Evolutionary conservation across 2,113 vertebrate genomes (phyloP), one percentile per base, ranked within the genome.

Genomic region (Lagopus muta): DNA sequence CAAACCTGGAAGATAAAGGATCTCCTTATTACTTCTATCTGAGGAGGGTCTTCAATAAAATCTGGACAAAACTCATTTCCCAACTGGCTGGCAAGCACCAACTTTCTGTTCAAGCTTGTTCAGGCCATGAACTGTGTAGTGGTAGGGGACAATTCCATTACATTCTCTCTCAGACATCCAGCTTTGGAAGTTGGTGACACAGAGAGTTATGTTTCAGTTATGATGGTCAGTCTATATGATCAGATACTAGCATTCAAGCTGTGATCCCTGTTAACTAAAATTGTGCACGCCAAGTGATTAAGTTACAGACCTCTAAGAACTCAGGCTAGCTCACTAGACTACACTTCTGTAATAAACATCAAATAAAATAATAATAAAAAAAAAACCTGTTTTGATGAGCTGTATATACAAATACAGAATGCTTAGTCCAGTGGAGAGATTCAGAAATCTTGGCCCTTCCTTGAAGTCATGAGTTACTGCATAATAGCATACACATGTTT

Each of bases 51-150:
- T 83, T 67, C n/a, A 21, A 3, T 54, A 81, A 70, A 77, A 55
- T 32, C 27, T 20, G 21, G 55, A 54, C 34, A 64, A 86, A 83
- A 42, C 8, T n/a, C 10, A 67, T 74, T 65, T 86, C 32, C n/a
- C 0, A 3, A 69, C 30, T 12, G 32, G 20, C 0, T 71, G 22
- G 34, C 28, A 52, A 83, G 28, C 12, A 40, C 11, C 6, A 61
- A n/a, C 11, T 48, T 45, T 76, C 19, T 64, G 6, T 62, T n/a
- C 40, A 25, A 79, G 52, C 27, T 88, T 62, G 19, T 15, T 70
- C 32, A 54, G 55, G 21, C 16, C 11, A 20, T 0, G 0, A 6
- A 24, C 0, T 57, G 40, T 52, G 22, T 10, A 71, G 19, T 2
- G 6, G 12, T 70, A 64, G 32, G n/a, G 57, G 62, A 50, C 15